Evolutionary conservation across 1,140 invertebrate genomes (phyloP), one percentile per base, ranked within the genome.

Genomic region (Pseudomyrmex pallidus): DNA sequence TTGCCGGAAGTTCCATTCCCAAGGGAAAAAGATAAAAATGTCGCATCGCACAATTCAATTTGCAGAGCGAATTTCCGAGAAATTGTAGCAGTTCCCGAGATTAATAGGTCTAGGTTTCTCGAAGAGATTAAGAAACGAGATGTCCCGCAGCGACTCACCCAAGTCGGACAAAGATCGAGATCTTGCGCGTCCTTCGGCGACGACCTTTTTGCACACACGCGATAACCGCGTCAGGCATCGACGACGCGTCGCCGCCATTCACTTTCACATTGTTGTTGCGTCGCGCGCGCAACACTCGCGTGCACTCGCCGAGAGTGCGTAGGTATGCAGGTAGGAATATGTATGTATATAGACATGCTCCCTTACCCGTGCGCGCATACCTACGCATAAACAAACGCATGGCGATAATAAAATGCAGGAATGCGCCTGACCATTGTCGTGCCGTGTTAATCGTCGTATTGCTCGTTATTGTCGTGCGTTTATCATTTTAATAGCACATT

Each of bases 181-280:
- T 70, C 52, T 12, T 20, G n/a, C 46, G 59, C 83, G 77, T 77
- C 67, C 77, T 88, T 87, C 76, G 61, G 8, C 62, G 72, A 15
- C 62, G 72, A 59, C 62, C 61, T 85, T 74, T 85, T 59, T 72
- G 83, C 46, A 22, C 25, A 63, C 15, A 35, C 54, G 8, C 10
- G 22, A 35, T 35, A 35, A 35, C 7, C 12, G 22, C 59, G 62
- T 52, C 9, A 67, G 44, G 76, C 66, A 50, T 72, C 66, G 44
- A 64, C 56, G n/a, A 35, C 35, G 15, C 68, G 46, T 70, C 67
- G 35, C 9, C 22, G 22, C 77, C 86, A 67, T 85, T 88, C 82
- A 76, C 87, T 87, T 88, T 88, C 70, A 52, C 64, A 46, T 74
- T 35, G 57, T 56, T 56, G 54, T 80, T 68, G 59, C 59, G 50